Evolutionary conservation across 2,113 vertebrate genomes (phyloP).

Genomic region (Phrynocephalus versicolor): DNA sequence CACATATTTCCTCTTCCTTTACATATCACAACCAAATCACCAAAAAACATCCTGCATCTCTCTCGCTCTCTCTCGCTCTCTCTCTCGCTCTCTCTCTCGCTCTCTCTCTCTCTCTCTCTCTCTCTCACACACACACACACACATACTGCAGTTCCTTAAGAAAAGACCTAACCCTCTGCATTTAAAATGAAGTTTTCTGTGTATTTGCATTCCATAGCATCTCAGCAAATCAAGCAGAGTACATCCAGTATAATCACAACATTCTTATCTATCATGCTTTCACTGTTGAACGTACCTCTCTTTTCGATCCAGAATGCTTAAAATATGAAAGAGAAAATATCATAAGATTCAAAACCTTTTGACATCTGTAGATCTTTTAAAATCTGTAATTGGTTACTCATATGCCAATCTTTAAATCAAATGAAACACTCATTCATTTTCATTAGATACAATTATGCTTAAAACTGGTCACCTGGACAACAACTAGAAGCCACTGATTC

Average conservation of each 20-base stretch:
- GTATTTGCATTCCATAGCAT: background rate
- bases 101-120: no score
- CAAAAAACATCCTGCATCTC: background rate
- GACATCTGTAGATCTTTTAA: slow-evolving; percentile 43
- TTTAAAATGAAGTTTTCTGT: background rate
- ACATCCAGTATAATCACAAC: slow-evolving; percentile 30
- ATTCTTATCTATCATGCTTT: slow-evolving; percentile 59
- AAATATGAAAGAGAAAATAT: slow-evolving; percentile 71
- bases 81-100: no score
- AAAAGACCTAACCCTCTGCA: background rate
- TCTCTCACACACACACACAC: no score
- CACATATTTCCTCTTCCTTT: background rate
- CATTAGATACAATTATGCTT: background rate
- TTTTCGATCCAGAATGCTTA: slow-evolving; percentile 84
- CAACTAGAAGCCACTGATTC: background rate
- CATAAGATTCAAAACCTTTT: slow-evolving; percentile 66
- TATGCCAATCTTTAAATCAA: slow-evolving; percentile 19
- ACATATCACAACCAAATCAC: background rate
- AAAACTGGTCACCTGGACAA: slow-evolving; percentile 10
- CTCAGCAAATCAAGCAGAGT: slow-evolving; percentile 12
- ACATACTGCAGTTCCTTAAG: background rate
- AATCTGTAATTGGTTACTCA: background rate
- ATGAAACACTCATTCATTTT: slow-evolving; percentile 10
- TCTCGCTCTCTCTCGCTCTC: no score
- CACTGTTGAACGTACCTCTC: slow-evolving; percentile 81